Percentiles rank a stretch among this genome's conserved stretches.
Evolutionary conservation across 1,140 invertebrate genomes (phyloP).

Genomic region (Potamilus streckersoni): DNA sequence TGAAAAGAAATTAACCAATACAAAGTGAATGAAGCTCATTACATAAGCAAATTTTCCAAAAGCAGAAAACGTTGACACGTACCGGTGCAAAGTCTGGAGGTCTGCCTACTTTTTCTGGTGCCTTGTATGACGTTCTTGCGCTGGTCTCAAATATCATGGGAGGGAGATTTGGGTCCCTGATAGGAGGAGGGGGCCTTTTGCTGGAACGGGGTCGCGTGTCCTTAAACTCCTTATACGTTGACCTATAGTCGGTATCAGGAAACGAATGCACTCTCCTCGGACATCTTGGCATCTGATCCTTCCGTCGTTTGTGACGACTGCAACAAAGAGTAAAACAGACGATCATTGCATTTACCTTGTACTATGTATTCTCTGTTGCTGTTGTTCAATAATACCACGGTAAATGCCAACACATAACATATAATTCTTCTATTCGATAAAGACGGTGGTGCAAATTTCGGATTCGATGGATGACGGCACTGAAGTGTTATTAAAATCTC

Average conservation of each 20-base stretch:
- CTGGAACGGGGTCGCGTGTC: conserved; percentile 53
- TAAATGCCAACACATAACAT: too few species aligned
- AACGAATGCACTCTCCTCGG: conserved; percentile 13
- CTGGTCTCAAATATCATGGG: conserved; percentile 60
- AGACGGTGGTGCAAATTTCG: too few species aligned
- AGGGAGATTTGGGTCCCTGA: conserved; percentile 35
- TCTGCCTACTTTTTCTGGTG: conserved; percentile 40
- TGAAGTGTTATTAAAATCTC: too few species aligned
- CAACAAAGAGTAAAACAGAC: not conserved
- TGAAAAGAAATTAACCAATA: too few species aligned
- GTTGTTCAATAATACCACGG: too few species aligned
- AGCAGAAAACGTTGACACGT: conserved; percentile 6
- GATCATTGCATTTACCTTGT: not conserved
- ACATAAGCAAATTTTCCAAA: not conserved
- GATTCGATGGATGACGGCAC: too few species aligned
- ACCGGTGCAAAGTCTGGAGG: conserved; percentile 51
- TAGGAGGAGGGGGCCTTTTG: conserved; percentile 49
- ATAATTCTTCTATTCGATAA: too few species aligned
- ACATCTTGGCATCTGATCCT: conserved; percentile 12
- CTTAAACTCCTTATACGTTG: conserved; percentile 15
- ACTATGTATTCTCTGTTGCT: too few species aligned
- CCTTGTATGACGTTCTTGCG: conserved; percentile 52
- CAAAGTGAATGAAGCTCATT: not conserved
- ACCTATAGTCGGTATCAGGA: conserved; percentile 25
- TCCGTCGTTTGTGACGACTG: conserved; percentile 28